Evolutionary conservation across 2,888 invertebrate species (phyloP), one percentile per base, ranked within the genome.

Genomic region (Drosophila borborema): DNA sequence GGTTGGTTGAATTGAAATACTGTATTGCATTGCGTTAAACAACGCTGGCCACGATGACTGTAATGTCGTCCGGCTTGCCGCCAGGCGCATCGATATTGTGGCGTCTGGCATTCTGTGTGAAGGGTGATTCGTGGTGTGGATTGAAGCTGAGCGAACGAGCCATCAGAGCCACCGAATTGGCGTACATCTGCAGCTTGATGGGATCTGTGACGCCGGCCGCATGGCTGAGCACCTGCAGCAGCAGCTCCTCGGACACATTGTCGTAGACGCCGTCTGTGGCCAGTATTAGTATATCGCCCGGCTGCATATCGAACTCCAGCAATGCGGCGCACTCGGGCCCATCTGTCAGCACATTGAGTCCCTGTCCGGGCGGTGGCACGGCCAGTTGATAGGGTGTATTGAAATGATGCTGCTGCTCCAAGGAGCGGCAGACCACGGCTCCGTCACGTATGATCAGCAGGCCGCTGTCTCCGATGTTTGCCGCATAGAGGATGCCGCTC

Each of bases 181-280:
- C 98, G 73, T 97, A 97, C 79, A 95, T 96, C 93, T 98, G 98
- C 80, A 98, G 94, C 82, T 95, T 94, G 73, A 95, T 94, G 40
- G 96, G 95, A 92, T 96, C 96, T 31, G 94, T 93, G 82, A 95
- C 95, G 7, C 96, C 96, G 84, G 95, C 94, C 72, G 95, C 95
- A 91, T 96, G 95, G 80, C 95, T 93, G 93, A 99, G 95, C 93
- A 98, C 97, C 23, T 96, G 96, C 77, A 98, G 94, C 82, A 99
- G 95, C 92, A 98, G 94, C 74, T 96, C 95, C 89, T 98, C 97
- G 72, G 98, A 97, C 82, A 99, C 96, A 94, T 99, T 99, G 94
- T 99, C 99, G 94, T 98, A 99, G 68, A 99, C 97, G 61, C 99
- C 99, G 93, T 99, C 99, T 2, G 99, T 99, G 51, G 98, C 99